Evolutionary conservation across 92 coral and sea anemone genomes (phyloP), one percentile per base, ranked within the genome.

Genomic region (Epizoanthus rinbou): DNA sequence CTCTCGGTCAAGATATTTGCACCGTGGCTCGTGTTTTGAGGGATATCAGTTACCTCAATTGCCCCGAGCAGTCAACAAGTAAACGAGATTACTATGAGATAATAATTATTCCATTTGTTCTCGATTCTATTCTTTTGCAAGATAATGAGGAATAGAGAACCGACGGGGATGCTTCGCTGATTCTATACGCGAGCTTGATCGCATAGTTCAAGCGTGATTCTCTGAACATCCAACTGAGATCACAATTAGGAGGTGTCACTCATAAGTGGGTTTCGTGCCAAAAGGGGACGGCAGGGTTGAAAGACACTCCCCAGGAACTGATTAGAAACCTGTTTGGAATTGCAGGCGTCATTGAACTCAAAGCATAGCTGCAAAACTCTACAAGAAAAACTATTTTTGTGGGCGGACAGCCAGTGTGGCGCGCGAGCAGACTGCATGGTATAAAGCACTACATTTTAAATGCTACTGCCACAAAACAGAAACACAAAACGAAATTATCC

Each of bases 61-160:
- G 94, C 92, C 94, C 74, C 56, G 74, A 88, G 92, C 88, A 78
- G 74, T 80, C 84, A 76, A 86, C 92, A 93, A 89, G 88, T 91
- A 90, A 87, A 87, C 73, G 78, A 85, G 93, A 87, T 92, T 92
- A 89, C 89, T 88, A 89, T 87, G 73, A 84, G 87, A 88, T 88
- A 90, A 85, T 91, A 87, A 85, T 86, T 88, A 90, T 90, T 86
- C 87, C 83, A 91, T 91, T 91, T 93, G 83, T 88, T 83, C 92
- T 74, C 65, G 71, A 80, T 86, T 70, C 84, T 87, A 80, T 85
- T 89, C 78, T 76, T 78, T 74, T 65, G 58, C 53, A 83, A 81
- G 33, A 88, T 88, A 84, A 88, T 88, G 80, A 82, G 58, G 72
- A 50, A 54, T 76, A 84, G 52, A 75, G 45, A 72, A 75, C 91